Conservation (phyloP, 2,888 invertebrate species). For the Drosophila pegasa region DNA sequence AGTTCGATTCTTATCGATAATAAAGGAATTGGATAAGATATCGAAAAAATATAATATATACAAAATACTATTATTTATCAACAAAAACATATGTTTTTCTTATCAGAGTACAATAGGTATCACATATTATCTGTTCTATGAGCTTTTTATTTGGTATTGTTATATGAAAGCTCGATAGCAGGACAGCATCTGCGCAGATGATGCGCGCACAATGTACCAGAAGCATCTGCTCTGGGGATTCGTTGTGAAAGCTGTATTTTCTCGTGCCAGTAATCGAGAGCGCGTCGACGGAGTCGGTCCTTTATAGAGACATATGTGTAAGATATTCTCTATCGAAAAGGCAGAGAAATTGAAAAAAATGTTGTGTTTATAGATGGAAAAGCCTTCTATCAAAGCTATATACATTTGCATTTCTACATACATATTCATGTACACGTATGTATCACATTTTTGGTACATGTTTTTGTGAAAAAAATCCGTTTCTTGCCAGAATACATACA, state of each 20-base stretch:
- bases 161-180: slow-evolving; percentile 31
- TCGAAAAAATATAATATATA: no score
- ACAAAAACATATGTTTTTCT: slow-evolving; percentile 48
- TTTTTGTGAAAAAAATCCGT: background rate
- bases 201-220: slow-evolving; percentile 26
- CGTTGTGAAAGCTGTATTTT: slow-evolving; percentile 41
- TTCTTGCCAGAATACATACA: background rate
- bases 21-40: no score
- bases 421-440: slow-evolving; percentile 20
- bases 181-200: slow-evolving; percentile 53
- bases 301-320: slow-evolving; percentile 31
- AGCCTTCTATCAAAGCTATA: slow-evolving; percentile 24
- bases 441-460: slow-evolving; percentile 19
- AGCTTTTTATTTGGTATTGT: slow-evolving; percentile 45
- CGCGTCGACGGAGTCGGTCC: slow-evolving; percentile 63
- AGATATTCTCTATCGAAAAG: slow-evolving; percentile 27
- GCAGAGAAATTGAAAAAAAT: slow-evolving; percentile 45
- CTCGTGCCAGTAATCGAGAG: slow-evolving; percentile 65
- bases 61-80: slow-evolving; percentile 40
- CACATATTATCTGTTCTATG: slow-evolving; percentile 14
- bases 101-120: slow-evolving; percentile 30
- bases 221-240: slow-evolving; percentile 49
- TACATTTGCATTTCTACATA: slow-evolving; percentile 17
- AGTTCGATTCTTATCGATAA: no score
- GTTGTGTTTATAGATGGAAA: slow-evolving; percentile 49